A percentile compares a stretch with the other conserved stretches of the same genome.
Evolutionary conservation across 2,888 invertebrate genomes (phyloP).

Genomic region (Caenorhabditis uteleia): DNA sequence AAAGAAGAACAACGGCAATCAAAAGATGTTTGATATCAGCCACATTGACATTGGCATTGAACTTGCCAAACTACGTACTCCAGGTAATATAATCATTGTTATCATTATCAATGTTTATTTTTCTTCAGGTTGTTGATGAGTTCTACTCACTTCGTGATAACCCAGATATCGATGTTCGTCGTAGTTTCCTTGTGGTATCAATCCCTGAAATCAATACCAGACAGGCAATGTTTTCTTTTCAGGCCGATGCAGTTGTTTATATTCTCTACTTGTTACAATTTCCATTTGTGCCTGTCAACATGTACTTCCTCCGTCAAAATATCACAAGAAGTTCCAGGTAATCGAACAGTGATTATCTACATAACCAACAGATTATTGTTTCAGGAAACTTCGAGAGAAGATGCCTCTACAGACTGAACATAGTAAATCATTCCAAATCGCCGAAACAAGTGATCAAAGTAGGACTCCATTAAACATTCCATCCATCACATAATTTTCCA

Average conservation of each 20-base stretch:
- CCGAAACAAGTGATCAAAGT: conserved; percentile 22
- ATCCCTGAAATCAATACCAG: neutral
- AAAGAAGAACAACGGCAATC: conserved; percentile 40
- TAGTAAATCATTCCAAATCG: conserved; percentile 24
- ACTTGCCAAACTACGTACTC: conserved; percentile 47
- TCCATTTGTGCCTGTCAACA: conserved; percentile 47
- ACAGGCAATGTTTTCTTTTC: conserved; percentile 9
- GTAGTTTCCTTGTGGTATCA: conserved; percentile 14
- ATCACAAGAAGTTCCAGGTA: conserved; percentile 42
- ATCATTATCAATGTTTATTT: neutral
- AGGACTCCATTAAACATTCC: conserved; percentile 16
- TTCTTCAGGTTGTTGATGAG: conserved; percentile 46
- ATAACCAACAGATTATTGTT: too few relatives aligned
- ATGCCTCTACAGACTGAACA: conserved; percentile 24
- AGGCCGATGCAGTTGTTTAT: conserved; percentile 49
- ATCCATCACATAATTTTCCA: too few relatives aligned
- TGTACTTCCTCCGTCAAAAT: conserved; percentile 46
- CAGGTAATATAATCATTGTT: conserved; percentile 21
- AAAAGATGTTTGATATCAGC: conserved; percentile 49
- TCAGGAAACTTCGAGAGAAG: conserved; percentile 31
- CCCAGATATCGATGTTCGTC: conserved; percentile 13
- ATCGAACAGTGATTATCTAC: too few relatives aligned
- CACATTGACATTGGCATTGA: conserved; percentile 43
- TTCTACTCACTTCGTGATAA: conserved; percentile 34
- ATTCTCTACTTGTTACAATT: conserved; percentile 52